Conservation (phyloP, 1,140 invertebrate genomes). For the Aphaenogaster ashmeadi region DNA sequence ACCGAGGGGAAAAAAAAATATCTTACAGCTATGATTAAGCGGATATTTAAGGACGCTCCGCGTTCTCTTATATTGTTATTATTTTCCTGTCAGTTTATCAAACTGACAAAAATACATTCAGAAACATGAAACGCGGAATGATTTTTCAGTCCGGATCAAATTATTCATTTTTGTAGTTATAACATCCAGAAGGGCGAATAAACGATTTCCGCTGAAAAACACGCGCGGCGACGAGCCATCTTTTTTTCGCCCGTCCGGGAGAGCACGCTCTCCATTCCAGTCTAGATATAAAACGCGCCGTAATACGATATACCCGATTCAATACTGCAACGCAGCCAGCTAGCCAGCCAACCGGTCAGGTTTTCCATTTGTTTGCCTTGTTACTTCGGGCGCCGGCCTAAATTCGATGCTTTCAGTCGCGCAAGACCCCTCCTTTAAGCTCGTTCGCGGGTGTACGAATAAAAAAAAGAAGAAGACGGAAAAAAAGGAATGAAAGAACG, state of each 20-base stretch:
- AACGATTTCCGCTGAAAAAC: constrained; percentile 24
- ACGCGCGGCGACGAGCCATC: constrained; percentile 1
- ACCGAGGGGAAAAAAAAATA: constrained; percentile 3
- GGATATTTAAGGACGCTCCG: background rate
- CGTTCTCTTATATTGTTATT: background rate
- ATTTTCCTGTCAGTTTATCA: background rate
- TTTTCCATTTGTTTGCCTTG: constrained; percentile 61
- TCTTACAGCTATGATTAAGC: background rate
- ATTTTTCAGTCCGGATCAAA: constrained; percentile 20
- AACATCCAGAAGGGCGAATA: constrained; percentile 24
- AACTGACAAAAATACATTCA: background rate
- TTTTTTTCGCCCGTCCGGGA: background rate
- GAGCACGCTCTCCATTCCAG: constrained; percentile 14
- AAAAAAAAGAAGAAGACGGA: constrained; percentile 10
- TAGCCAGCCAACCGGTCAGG: constrained; percentile 29
- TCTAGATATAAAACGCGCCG: constrained; percentile 43
- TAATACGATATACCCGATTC: constrained; percentile 61
- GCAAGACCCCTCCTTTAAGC: constrained; percentile 46
- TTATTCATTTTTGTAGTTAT: constrained; percentile 40
- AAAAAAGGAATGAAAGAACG: background rate
- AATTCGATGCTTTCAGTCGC: constrained; percentile 59
- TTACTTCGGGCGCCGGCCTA: constrained; percentile 54
- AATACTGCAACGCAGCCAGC: constrained; percentile 40
- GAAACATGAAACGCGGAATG: constrained; percentile 11
- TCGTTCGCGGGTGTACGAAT: constrained; percentile 46